These are phyloP conservation scores for Heliconius hermathena DNA, from an alignment of 1,140 invertebrate genomes.

Conservation along the genomic window DNA sequence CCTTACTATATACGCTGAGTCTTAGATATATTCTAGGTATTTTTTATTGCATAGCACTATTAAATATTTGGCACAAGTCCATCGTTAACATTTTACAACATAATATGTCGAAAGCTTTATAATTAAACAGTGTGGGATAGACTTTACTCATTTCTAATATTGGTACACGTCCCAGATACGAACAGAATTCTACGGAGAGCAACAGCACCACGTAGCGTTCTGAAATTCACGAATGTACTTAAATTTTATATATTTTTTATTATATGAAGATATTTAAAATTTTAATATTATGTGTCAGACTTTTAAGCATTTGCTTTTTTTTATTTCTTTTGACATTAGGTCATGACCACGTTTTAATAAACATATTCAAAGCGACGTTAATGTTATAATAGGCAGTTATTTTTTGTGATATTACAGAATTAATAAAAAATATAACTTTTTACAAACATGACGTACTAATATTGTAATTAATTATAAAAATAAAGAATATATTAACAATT, in stretches of 20 bases:
- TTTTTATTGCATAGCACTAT: neutral
- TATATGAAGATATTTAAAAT: no score
- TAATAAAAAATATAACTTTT: neutral
- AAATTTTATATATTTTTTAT: neutral
- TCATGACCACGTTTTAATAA: neutral
- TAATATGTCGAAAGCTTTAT: constrained; percentile 19
- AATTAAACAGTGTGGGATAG: constrained; percentile 4
- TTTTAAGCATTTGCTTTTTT: no score
- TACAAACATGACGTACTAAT: neutral
- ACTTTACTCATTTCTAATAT: constrained; percentile 21
- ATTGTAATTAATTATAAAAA: neutral
- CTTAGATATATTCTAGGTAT: neutral
- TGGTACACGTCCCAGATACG: constrained; percentile 13
- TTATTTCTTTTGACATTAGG: neutral
- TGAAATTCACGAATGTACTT: neutral
- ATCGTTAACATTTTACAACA: constrained; percentile 17
- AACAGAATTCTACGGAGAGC: neutral
- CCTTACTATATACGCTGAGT: neutral
- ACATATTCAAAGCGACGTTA: no score
- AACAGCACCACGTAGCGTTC: neutral
- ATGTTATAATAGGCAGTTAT: no score
- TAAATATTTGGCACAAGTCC: constrained; percentile 21
- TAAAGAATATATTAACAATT: neutral
- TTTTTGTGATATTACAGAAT: neutral
- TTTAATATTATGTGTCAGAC: no score